Conservation (phyloP, 2,113 vertebrate genomes). For the Reinhardtius hippoglossoides region DNA sequence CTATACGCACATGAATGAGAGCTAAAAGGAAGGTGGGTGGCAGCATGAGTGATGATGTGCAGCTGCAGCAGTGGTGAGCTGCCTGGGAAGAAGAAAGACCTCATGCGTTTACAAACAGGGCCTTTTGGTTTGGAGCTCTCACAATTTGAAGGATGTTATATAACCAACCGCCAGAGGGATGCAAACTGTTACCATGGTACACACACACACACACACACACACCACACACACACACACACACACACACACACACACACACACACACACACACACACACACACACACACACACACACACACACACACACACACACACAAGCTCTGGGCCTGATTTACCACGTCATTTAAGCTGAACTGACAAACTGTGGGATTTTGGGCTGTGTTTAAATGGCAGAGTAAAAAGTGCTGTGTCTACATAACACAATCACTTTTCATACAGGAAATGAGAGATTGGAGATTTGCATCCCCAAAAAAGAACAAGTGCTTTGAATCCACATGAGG, state of each 20-base stretch:
- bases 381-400: slow-evolving; percentile 32
- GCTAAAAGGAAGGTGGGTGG: not conserved
- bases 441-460: slow-evolving; percentile 1
- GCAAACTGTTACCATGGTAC: slow-evolving; percentile 24
- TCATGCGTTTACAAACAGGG: slow-evolving; percentile 40
- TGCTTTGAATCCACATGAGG: not conserved
- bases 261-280: slow-evolving; percentile 24
- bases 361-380: slow-evolving; percentile 21
- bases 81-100: slow-evolving; percentile 26
- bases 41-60: slow-evolving; percentile 24
- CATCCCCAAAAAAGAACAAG: slow-evolving; percentile 9
- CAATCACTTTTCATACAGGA: not conserved
- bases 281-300: slow-evolving; percentile 25
- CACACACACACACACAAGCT: slow-evolving; percentile 1
- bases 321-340: slow-evolving; percentile 29
- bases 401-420: not conserved
- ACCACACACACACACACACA: slow-evolving; percentile 26
- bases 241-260: slow-evolving; percentile 7
- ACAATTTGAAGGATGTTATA: slow-evolving; percentile 56
- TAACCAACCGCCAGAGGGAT: slow-evolving; percentile 60
- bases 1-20: not conserved
- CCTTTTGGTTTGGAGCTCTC: slow-evolving; percentile 57
- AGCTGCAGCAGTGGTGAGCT: slow-evolving; percentile 47
- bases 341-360: slow-evolving; percentile 32
- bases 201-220: slow-evolving; percentile 36